phyloP scores from a whole-genome alignment of 2,113 vertebrate species.

The Cathartes aura region DNA sequence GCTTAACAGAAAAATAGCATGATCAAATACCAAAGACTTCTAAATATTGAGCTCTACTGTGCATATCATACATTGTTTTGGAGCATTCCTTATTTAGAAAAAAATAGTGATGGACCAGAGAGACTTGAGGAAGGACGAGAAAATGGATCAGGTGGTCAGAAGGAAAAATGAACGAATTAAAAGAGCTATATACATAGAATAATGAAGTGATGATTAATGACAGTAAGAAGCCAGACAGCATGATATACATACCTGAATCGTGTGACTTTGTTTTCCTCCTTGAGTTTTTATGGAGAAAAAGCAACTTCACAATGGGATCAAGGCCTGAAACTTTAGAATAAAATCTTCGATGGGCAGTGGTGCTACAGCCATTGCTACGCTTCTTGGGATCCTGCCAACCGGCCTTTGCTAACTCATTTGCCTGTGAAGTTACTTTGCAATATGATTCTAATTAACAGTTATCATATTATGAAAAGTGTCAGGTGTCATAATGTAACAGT shows the following conservation, averaged over 20 bases:
- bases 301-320: background rate
- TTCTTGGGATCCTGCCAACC: background rate
- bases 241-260: background rate
- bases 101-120: background rate
- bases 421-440: background rate
- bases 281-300: background rate
- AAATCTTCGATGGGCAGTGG: background rate
- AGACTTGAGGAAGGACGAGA: background rate
- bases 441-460: background rate
- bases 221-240: background rate
- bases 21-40: background rate
- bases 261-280: background rate
- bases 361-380: accelerated
- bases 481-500: background rate
- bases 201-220: background rate
- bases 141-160: background rate
- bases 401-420: background rate
- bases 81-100: background rate
- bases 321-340: background rate
- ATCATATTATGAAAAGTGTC: background rate
- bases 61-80: background rate
- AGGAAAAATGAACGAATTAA: background rate
- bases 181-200: background rate
- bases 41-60: background rate
- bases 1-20: background rate